Percentiles rank a stretch among this genome's conserved stretches.
phyloP scores from a whole-genome alignment of 1,140 invertebrate species.

The Thalassaphorura encarpata region DNA sequence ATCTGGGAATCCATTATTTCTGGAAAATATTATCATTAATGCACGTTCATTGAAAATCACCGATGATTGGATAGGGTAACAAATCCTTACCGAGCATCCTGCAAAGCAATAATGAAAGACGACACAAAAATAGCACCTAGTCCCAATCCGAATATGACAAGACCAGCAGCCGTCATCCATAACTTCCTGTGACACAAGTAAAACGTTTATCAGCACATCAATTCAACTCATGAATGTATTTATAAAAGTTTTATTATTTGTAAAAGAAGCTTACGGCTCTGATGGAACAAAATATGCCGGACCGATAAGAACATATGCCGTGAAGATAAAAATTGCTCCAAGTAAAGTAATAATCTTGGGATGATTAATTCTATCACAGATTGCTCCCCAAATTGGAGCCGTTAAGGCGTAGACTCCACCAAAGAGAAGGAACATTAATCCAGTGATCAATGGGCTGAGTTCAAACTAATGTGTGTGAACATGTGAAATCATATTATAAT shows the following conservation, averaged over 20 bases:
- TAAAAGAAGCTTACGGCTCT: conserved; percentile 52
- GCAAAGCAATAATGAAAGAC: conserved; percentile 64
- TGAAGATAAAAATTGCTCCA: conserved; percentile 53
- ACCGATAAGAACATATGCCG: conserved; percentile 59
- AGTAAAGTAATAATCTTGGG: conserved; percentile 56
- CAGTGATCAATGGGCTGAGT: conserved; percentile 61
- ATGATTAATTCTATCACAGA: conserved; percentile 54
- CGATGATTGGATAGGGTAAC: no score
- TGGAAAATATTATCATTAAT: no score
- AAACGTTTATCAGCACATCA: neutral
- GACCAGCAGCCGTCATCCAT: conserved; percentile 53
- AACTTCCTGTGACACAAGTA: conserved; percentile 43
- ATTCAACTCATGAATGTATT: no score
- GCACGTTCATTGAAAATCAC: no score
- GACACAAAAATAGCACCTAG: conserved; percentile 69
- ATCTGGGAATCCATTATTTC: conserved; percentile 65
- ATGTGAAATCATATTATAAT: no score
- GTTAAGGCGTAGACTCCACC: conserved; percentile 60
- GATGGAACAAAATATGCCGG: conserved; percentile 61
- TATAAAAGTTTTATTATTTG: no score
- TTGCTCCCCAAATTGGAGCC: conserved; percentile 61
- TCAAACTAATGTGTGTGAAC: no score
- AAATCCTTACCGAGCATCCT: conserved; percentile 63
- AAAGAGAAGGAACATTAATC: conserved; percentile 80
- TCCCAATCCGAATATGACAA: conserved; percentile 66